phyloP scores from a whole-genome alignment of 2,797 vertebrate genomes.

The Propithecus deckenii region DNA sequence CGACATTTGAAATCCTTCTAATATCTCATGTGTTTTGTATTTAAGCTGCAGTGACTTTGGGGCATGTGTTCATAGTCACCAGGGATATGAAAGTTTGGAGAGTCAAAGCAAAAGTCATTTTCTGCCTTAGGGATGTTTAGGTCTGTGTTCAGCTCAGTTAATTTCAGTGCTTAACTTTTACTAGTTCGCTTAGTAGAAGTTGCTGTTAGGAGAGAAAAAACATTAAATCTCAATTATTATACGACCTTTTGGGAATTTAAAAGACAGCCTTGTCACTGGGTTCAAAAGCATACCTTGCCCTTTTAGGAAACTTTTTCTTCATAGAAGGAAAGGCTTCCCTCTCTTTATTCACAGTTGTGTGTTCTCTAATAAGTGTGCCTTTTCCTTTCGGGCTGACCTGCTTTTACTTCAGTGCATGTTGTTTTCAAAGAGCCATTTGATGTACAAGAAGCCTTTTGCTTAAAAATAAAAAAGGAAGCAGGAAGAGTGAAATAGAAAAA shows the following conservation, averaged over 20 bases:
- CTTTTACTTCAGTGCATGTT: constrained; percentile 70
- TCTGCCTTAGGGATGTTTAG: constrained; percentile 60
- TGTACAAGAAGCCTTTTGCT: constrained; percentile 72
- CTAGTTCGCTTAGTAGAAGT: constrained; percentile 62
- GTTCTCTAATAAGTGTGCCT: constrained; percentile 39
- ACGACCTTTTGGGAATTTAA: constrained; percentile 71
- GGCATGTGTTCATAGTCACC: neutral
- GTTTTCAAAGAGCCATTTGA: constrained; percentile 79
- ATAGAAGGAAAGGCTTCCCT: constrained; percentile 48
- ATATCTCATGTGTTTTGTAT: constrained; percentile 50
- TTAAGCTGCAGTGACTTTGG: neutral
- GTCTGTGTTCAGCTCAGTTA: constrained; percentile 65
- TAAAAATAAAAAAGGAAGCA: constrained; percentile 67
- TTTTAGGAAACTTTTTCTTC: constrained; percentile 53
- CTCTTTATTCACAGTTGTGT: constrained; percentile 67
- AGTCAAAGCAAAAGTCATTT: constrained; percentile 65
- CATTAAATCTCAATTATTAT: constrained; percentile 71
- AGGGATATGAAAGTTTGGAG: constrained; percentile 54
- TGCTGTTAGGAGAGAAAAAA: constrained; percentile 29
- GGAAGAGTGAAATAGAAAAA: constrained; percentile 50
- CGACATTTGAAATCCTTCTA: constrained; percentile 6
- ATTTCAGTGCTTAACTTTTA: constrained; percentile 64
- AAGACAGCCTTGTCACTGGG: constrained; percentile 61
- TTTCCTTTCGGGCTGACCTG: constrained; percentile 62
- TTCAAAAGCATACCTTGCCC: constrained; percentile 52